Evolutionary conservation across 2,113 vertebrate species (phyloP).

Genomic region (Micronycteris hirsuta): DNA sequence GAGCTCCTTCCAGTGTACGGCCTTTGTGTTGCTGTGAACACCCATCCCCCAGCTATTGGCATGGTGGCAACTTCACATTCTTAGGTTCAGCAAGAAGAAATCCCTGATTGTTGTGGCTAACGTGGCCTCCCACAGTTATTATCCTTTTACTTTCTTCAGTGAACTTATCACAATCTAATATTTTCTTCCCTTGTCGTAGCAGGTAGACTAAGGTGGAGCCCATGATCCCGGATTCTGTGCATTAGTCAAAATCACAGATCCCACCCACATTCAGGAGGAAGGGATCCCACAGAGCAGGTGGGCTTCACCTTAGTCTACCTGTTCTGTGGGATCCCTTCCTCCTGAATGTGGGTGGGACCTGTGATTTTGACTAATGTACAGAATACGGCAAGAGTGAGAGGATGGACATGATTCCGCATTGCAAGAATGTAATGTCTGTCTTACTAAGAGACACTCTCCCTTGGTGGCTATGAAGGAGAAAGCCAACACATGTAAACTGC

Average conservation of each 20-base stretch:
- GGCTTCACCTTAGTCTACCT: neutral
- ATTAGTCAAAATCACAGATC: too few relatives aligned
- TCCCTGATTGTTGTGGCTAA: neutral
- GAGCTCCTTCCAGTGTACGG: neutral
- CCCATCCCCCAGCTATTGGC: neutral
- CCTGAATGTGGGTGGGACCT: neutral
- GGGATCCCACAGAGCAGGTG: too few relatives aligned
- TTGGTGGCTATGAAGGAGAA: neutral
- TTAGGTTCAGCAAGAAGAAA: neutral
- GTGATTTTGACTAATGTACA: neutral
- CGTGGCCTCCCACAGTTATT: neutral
- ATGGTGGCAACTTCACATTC: neutral
- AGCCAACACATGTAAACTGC: neutral
- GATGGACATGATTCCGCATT: neutral
- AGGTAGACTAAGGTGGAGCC: neutral
- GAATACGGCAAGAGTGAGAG: neutral
- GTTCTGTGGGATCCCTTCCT: neutral
- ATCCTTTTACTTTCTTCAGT: neutral
- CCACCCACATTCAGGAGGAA: too few relatives aligned
- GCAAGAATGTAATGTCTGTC: neutral
- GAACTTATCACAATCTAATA: neutral
- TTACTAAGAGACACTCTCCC: neutral
- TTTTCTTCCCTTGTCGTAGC: neutral
- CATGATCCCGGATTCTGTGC: too few relatives aligned
- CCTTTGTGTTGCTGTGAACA: neutral